These are phyloP conservation scores for Fregata magnificens DNA, from an alignment of 2,113 vertebrate species.

Conservation along the genomic window DNA sequence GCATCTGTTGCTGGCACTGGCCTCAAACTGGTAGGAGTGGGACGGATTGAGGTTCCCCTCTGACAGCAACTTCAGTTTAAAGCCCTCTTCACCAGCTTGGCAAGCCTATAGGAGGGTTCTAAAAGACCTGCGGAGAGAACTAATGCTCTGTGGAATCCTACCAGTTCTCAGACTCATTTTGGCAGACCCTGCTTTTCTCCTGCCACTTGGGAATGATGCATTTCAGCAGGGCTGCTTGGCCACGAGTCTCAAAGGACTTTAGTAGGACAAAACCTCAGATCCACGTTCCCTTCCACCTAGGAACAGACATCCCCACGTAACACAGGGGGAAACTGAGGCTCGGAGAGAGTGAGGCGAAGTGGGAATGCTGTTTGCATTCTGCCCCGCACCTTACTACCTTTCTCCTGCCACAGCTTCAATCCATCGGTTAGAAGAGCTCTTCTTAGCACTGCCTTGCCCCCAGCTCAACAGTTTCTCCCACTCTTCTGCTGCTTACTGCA, in stretches of 20 bases:
- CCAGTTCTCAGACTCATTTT: background rate
- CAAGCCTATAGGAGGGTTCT: background rate
- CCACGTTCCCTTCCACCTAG: background rate
- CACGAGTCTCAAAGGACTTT: background rate
- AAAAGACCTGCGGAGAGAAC: background rate
- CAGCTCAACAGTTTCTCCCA: background rate
- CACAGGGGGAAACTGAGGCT: background rate
- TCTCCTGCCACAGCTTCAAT: background rate
- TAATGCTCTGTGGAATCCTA: background rate
- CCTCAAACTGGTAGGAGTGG: background rate
- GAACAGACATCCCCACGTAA: background rate
- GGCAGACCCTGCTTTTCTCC: background rate
- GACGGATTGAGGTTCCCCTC: background rate
- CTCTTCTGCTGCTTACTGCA: background rate
- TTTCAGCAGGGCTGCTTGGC: background rate
- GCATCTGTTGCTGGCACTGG: too few relatives aligned
- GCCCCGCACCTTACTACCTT: background rate
- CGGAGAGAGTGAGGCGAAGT: fast-evolving
- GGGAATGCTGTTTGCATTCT: background rate
- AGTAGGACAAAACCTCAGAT: background rate
- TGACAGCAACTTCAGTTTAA: background rate
- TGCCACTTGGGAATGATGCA: background rate
- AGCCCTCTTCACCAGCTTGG: background rate
- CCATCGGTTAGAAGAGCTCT: background rate
- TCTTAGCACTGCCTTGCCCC: background rate